These are phyloP conservation scores for Neopipo cinnamomea DNA, from an alignment of 2,113 vertebrate genomes.

Conservation along the genomic window DNA sequence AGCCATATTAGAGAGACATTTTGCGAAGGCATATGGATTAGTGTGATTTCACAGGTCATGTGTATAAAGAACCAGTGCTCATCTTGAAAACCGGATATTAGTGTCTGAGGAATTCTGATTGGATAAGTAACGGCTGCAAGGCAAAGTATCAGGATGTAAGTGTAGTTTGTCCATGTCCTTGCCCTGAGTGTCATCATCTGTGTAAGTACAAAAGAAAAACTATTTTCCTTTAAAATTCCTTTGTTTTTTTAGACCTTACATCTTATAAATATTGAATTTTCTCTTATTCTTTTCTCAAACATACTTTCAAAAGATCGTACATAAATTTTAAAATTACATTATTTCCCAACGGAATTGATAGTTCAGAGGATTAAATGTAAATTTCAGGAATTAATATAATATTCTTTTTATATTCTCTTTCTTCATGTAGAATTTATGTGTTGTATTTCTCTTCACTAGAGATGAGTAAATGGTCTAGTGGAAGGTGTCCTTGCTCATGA, in stretches of 20 bases:
- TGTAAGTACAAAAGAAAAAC: background rate
- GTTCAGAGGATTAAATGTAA: background rate
- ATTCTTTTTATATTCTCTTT: background rate
- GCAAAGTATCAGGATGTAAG: background rate
- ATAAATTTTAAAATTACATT: background rate
- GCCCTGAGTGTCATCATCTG: background rate
- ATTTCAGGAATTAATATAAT: background rate
- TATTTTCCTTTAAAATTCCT: background rate
- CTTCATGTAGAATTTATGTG: rapidly evolving
- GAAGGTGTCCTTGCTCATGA: too few relatives aligned
- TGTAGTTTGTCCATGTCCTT: background rate
- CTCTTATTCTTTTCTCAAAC: background rate
- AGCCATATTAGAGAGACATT: background rate
- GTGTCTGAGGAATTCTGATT: background rate
- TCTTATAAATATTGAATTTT: background rate
- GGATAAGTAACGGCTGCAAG: background rate
- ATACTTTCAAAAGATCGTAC: background rate
- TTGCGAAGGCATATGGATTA: background rate
- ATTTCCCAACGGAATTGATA: background rate
- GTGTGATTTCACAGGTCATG: background rate
- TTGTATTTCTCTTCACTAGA: background rate
- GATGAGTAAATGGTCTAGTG: background rate
- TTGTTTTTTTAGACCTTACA: background rate
- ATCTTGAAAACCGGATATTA: background rate
- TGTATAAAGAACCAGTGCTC: background rate